These are phyloP conservation scores for Atherix ibis DNA, from an alignment of 2,888 invertebrate genomes.

Conservation along the genomic window DNA sequence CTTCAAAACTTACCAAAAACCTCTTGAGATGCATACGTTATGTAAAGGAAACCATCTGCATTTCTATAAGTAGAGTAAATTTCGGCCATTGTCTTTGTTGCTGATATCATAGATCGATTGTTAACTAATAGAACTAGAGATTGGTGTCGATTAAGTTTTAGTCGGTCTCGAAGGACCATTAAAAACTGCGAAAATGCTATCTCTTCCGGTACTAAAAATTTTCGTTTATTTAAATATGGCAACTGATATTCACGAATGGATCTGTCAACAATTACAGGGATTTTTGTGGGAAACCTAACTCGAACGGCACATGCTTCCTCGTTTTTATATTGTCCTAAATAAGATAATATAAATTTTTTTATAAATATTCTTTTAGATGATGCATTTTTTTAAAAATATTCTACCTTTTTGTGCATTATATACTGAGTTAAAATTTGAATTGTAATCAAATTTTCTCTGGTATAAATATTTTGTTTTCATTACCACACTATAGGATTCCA, in stretches of 20 bases:
- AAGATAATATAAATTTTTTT: no score
- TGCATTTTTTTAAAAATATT: no score
- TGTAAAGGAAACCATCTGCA: conserved; percentile 74
- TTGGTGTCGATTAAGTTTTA: conserved; percentile 39
- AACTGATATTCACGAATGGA: conserved; percentile 62
- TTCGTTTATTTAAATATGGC: conserved; percentile 65
- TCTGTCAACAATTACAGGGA: conserved; percentile 71
- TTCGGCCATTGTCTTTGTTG: conserved; percentile 67
- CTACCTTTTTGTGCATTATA: no score
- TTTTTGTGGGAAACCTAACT: conserved; percentile 62
- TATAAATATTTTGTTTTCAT: no score
- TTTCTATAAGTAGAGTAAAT: conserved; percentile 61
- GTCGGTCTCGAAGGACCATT: conserved; percentile 50
- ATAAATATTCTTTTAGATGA: no score
- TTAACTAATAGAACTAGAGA: conserved; percentile 71
- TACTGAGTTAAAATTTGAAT: no score
- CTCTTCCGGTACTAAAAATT: conserved; percentile 79
- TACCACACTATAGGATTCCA: no score
- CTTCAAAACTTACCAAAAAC: conserved; percentile 61
- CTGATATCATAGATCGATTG: conserved; percentile 64
- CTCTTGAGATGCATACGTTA: conserved; percentile 82
- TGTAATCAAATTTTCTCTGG: no score
- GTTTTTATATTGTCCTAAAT: conserved; percentile 26
- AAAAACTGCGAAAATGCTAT: conserved; percentile 79
- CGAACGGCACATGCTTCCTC: conserved; percentile 66